Conservation (phyloP, 2,113 vertebrate species). For the Cyrtonyx montezumae region DNA sequence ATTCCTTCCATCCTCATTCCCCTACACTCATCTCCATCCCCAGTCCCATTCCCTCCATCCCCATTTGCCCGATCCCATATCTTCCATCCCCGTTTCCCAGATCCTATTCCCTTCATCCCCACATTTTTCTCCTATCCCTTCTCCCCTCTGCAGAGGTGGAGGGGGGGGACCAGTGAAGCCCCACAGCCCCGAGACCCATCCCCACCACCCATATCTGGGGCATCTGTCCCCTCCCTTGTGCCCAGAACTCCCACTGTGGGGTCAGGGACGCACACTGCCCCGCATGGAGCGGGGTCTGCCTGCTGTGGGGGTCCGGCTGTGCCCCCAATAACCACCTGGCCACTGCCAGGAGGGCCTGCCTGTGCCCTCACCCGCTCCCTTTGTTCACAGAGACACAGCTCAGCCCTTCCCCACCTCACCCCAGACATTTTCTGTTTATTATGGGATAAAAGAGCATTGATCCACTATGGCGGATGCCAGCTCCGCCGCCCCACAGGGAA, state of each 20-base stretch:
- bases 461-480: neutral
- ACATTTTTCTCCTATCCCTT: neutral
- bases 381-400: neutral
- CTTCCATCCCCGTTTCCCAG: too few species aligned
- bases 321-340: neutral
- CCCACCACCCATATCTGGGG: neutral
- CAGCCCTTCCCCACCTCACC: neutral
- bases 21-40: neutral
- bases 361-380: neutral
- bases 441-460: neutral
- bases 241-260: neutral
- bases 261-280: fast-evolving
- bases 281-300: fast-evolving
- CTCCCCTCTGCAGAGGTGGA: neutral
- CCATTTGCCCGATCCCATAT: neutral
- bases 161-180: neutral
- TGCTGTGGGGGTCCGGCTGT: neutral
- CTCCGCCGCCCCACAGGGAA: neutral
- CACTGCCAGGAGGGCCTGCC: neutral
- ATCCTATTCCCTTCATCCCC: neutral
- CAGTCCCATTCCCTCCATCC: neutral
- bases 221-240: too few species aligned
- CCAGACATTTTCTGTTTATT: neutral
- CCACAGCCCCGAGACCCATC: neutral
- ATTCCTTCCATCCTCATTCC: neutral